A percentile compares a stretch with the other conserved stretches of the same genome.
Conservation (phyloP, 2,888 invertebrate genomes). For the Hanleya hanleyi region DNA sequence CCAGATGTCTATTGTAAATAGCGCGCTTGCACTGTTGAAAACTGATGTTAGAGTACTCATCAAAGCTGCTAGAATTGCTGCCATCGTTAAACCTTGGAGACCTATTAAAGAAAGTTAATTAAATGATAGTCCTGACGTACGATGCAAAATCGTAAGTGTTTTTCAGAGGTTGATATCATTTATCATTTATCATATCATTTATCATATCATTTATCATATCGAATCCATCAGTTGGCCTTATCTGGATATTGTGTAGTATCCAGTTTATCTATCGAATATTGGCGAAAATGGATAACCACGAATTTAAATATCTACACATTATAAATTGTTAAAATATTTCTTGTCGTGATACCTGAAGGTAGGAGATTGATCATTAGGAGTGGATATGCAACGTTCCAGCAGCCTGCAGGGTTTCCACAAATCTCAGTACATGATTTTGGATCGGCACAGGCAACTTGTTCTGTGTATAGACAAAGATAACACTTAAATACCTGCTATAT, state of each 20-base stretch:
- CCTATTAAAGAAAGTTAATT: background rate
- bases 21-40: constrained; percentile 1
- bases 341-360: background rate
- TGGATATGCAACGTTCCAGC: constrained; percentile 1
- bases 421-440: background rate
- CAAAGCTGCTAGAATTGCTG: background rate
- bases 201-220: too few relatives aligned
- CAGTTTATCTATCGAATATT: too few relatives aligned
- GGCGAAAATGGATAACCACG: too few relatives aligned
- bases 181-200: too few relatives aligned
- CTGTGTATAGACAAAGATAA: background rate
- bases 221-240: too few relatives aligned
- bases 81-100: background rate
- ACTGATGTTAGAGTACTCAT: constrained; percentile 6
- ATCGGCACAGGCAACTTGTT: background rate
- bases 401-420: background rate
- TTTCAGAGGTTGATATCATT: too few relatives aligned
- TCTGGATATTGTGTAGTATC: too few relatives aligned
- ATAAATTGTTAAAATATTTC: too few relatives aligned
- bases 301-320: too few relatives aligned
- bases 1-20: constrained; percentile 1
- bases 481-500: too few relatives aligned
- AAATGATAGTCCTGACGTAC: background rate
- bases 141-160: too few relatives aligned
- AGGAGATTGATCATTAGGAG: background rate